Base-by-base conservation (phyloP, 2,113 vertebrate genomes). In the Centropus bengalensis region DNA sequence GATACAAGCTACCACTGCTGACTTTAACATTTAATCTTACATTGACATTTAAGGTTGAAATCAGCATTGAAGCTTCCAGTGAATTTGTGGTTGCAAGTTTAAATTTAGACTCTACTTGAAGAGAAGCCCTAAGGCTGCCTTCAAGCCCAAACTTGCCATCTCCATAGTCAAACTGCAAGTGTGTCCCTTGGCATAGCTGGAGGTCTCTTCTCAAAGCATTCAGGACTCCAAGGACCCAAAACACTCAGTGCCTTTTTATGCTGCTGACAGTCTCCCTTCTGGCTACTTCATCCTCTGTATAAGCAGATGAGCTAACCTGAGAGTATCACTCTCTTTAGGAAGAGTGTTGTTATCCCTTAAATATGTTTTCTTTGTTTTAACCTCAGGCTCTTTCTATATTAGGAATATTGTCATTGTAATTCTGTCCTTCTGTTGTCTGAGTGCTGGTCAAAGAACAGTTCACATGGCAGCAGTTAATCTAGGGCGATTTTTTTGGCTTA, bases 61-160 rank as follows among this genome's bases (percentile, higher is more conserved):
- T 71, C 6, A 10, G 30, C 8, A 6, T 3, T 88, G 86, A 86
- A 70, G 56, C 10, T 80, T 54, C 51, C 36, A 85, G 44, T n/a
- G 36, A 89, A 49, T 69, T 30, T 54, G 64, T 27, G 60, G 79
- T 56, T 94, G 80, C 60, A 71, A 67, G 73, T 88, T 93, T 96
- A 92, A 92, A 84, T 95, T 93, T 96, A 94, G 91, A 52, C 21
- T 84, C 18, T 28, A 36, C 16, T 75, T 78, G 38, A 38, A 86
- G 71, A 90, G 47, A 47, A 96, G 83, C 95, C 95, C 64, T 81
- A 71, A 94, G 91, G 92, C 88, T 93, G 79, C 54, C 78, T 63
- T 96, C 88, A 49, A 88, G 82, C 83, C 76, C 76, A 70, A 69
- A 81, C 38, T 51, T 4, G 0, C 59, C 33, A 87, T 38, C 68